Conservation (phyloP, 2,113 vertebrate species). For the Lonchura striata region DNA sequence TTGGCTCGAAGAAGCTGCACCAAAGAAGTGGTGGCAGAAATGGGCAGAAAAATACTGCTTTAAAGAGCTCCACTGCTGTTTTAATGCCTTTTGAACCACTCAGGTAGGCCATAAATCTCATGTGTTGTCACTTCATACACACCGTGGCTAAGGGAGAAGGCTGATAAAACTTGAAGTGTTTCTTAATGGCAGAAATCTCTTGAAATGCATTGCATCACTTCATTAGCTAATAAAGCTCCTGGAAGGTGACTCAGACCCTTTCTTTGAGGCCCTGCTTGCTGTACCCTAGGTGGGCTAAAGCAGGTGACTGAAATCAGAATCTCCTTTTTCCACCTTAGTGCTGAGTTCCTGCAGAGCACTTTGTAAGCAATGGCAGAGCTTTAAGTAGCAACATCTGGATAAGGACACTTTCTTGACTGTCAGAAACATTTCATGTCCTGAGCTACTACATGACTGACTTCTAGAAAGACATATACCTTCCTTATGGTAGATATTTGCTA, state of each 20-base stretch:
- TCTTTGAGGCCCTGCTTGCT: not conserved
- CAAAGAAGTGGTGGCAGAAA: not conserved
- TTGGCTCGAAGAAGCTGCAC: not conserved
- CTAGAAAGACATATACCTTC: not conserved
- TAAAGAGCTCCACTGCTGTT: not conserved
- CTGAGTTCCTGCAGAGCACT: not conserved
- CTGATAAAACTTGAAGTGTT: not conserved
- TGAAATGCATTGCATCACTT: slow-evolving; percentile 38
- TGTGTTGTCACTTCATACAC: not conserved
- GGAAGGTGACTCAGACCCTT: not conserved
- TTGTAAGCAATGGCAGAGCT: not conserved
- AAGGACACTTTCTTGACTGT: not conserved
- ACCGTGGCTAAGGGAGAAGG: not conserved
- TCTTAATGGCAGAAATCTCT: not conserved
- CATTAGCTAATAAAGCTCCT: slow-evolving; percentile 14
- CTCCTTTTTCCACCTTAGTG: not conserved
- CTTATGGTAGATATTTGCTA: not conserved
- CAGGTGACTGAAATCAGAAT: not conserved
- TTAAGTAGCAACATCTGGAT: not conserved
- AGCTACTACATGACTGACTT: not conserved
- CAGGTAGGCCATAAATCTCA: not conserved
- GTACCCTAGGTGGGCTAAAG: not conserved
- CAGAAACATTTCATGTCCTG: not conserved
- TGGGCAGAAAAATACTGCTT: not conserved
- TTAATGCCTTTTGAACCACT: not conserved